These are phyloP conservation scores for Monopis laevigella DNA, from an alignment of 2,888 invertebrate species.

Conservation along the genomic window DNA sequence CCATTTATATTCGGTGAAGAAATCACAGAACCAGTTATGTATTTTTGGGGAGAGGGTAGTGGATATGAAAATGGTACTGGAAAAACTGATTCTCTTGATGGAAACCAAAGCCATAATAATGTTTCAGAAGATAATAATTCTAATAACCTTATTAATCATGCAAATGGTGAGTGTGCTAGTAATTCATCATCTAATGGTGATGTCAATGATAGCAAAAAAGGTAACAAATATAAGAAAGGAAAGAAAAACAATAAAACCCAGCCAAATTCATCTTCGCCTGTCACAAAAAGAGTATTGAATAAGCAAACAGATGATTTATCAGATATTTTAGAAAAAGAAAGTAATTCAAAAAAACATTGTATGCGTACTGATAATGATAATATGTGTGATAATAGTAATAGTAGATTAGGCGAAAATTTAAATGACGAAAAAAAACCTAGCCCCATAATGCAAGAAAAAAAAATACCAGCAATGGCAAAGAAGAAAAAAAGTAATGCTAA, in stretches of 20 bases:
- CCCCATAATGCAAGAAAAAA: conserved; percentile 7
- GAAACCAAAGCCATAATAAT: neutral
- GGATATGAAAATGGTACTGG: conserved; percentile 80
- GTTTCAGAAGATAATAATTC: neutral
- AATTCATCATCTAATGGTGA: conserved; percentile 24
- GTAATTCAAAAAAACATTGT: conserved; percentile 53
- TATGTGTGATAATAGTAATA: conserved; percentile 35
- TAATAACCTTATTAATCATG: conserved; percentile 26
- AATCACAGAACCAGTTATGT: conserved; percentile 77
- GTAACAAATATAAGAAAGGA: conserved; percentile 3
- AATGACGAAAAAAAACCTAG: conserved; percentile 2
- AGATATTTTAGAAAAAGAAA: conserved; percentile 33
- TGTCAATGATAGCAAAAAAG: conserved; percentile 3
- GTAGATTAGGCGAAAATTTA: conserved; percentile 29
- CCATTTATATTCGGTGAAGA: conserved; percentile 68
- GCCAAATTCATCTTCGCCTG: conserved; percentile 24
- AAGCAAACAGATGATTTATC: conserved; percentile 39
- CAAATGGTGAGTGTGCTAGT: conserved; percentile 45
- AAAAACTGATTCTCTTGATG: conserved; percentile 58
- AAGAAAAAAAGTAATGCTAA: conserved; percentile 20
- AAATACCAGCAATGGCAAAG: conserved; percentile 20
- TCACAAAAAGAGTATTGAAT: conserved; percentile 45
- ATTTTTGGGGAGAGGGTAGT: conserved; percentile 75
- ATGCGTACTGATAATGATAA: conserved; percentile 33
- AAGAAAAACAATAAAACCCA: conserved; percentile 3